These are phyloP conservation scores for Dipodomys stephensi DNA, from an alignment of 2,113 vertebrate species.

Conservation along the genomic window DNA sequence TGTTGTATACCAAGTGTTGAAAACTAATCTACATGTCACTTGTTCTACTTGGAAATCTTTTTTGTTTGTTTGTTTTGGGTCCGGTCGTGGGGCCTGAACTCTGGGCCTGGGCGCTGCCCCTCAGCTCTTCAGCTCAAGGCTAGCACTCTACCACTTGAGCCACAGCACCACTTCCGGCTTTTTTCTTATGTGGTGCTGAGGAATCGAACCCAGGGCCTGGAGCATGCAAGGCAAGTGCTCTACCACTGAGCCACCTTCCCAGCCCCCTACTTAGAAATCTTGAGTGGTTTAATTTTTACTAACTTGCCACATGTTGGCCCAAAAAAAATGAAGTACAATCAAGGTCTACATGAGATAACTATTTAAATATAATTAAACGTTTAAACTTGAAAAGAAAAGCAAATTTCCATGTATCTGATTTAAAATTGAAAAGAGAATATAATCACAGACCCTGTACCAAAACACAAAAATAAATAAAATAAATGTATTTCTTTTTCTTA, in stretches of 20 bases:
- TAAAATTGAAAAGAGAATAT: slow-evolving; percentile 54
- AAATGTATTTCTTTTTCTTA: not conserved
- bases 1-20: slow-evolving; percentile 34
- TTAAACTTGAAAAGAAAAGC: slow-evolving; percentile 59
- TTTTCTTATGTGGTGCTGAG: too few species aligned
- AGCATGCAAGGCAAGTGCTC: too few species aligned
- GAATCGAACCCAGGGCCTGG: too few species aligned
- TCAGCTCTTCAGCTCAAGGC: too few species aligned
- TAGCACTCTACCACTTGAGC: too few species aligned
- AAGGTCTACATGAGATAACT: not conserved
- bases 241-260: too few species aligned
- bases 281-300: slow-evolving; percentile 51
- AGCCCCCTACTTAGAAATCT: not conserved
- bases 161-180: too few species aligned
- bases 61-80: too few species aligned
- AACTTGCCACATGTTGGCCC: slow-evolving; percentile 36
- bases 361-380: slow-evolving; percentile 68
- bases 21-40: slow-evolving; percentile 33
- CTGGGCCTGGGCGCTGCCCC: too few species aligned
- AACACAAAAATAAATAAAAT: not conserved
- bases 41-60: slow-evolving; percentile 42
- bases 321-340: slow-evolving; percentile 63
- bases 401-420: slow-evolving; percentile 53
- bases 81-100: too few species aligned
- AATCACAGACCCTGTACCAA: not conserved